Percentiles rank a stretch among this genome's conserved stretches.
Evolutionary conservation across 2,113 vertebrate species (phyloP).

Genomic region (Cyrtonyx montezumae): DNA sequence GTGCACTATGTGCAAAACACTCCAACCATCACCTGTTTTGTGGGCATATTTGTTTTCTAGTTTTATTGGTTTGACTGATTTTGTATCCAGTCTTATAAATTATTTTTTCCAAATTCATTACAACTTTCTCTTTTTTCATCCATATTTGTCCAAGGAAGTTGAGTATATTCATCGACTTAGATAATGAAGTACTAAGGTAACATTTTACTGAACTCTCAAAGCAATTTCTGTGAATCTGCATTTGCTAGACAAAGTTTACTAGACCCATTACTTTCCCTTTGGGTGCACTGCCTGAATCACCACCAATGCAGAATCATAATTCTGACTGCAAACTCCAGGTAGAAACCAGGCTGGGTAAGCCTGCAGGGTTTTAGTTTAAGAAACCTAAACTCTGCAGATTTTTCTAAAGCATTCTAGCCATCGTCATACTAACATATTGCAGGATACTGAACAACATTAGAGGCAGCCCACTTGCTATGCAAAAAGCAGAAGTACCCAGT

Average conservation of each 20-base stretch:
- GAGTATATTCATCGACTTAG: background rate
- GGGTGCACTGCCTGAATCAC: background rate
- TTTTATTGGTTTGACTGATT: background rate
- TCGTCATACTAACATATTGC: background rate
- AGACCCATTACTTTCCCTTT: background rate
- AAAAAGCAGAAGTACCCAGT: background rate
- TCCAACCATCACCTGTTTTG: background rate
- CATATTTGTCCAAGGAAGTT: background rate
- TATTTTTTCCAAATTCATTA: background rate
- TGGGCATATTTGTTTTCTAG: background rate
- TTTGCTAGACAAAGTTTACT: background rate
- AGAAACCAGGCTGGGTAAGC: background rate
- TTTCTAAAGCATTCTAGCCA: background rate
- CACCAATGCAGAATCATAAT: background rate
- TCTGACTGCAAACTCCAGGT: accelerated
- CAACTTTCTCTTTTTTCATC: background rate
- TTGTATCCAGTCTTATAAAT: background rate
- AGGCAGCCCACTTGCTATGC: background rate
- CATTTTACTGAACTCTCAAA: background rate
- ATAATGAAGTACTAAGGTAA: background rate
- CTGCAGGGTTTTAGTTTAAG: background rate
- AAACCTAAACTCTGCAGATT: background rate
- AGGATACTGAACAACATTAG: background rate
- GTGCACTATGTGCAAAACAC: background rate
- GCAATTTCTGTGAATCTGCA: background rate